Conservation (phyloP, 2,888 invertebrate genomes). For the Pseudanteris insignis region DNA sequence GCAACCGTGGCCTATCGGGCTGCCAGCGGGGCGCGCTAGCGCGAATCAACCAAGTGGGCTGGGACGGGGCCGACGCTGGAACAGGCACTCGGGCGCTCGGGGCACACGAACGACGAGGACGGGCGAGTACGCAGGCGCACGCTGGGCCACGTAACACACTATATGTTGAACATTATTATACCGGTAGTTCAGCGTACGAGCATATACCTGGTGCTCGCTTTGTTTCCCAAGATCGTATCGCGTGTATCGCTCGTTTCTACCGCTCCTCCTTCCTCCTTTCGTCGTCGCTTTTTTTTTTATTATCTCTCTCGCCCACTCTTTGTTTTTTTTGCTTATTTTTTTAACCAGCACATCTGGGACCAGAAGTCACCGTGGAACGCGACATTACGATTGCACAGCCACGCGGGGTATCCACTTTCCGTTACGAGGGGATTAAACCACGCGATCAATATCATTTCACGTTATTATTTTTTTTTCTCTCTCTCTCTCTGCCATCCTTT, state of each 20-base stretch:
- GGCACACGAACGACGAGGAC: too few relatives aligned
- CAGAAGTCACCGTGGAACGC: slow-evolving; percentile 20
- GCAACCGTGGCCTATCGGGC: too few relatives aligned
- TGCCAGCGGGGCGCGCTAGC: too few relatives aligned
- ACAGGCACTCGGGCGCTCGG: too few relatives aligned
- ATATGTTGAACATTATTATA: slow-evolving; percentile 48
- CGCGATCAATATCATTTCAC: background rate
- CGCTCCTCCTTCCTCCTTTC: slow-evolving; percentile 37
- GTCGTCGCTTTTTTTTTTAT: slow-evolving; percentile 14
- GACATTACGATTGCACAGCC: slow-evolving; percentile 12
- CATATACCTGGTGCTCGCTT: slow-evolving; percentile 55
- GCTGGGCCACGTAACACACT: slow-evolving; percentile 41
- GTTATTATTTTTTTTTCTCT: slow-evolving; percentile 2
- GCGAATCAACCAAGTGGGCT: too few relatives aligned
- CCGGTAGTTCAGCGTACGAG: slow-evolving; percentile 29
- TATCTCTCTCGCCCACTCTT: slow-evolving; percentile 10
- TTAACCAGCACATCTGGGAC: slow-evolving; percentile 21
- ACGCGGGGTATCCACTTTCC: slow-evolving; percentile 16
- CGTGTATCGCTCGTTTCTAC: slow-evolving; percentile 9
- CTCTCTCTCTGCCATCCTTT: background rate
- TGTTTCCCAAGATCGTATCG: slow-evolving; percentile 60
- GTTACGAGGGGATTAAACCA: background rate
- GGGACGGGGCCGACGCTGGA: too few relatives aligned
- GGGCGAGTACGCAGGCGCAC: slow-evolving; percentile 37
- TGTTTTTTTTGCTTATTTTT: slow-evolving; percentile 1